phyloP scores from a whole-genome alignment of 2,797 vertebrate genomes.

The Spinibarbus caldwelli region DNA sequence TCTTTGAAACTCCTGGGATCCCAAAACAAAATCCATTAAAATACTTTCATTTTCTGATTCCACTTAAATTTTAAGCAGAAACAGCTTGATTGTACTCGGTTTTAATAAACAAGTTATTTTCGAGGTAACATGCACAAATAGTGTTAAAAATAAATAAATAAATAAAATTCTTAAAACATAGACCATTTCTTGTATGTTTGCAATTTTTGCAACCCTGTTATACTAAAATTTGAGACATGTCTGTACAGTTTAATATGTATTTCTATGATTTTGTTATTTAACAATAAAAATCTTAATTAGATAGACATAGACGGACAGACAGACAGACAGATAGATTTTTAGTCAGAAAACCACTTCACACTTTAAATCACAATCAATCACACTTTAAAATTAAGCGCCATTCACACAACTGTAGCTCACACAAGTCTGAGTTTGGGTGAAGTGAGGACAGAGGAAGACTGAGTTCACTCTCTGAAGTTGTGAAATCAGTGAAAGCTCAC shows the following conservation, averaged over 20 bases:
- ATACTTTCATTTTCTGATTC: neutral
- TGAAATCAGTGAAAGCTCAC: constrained; percentile 21
- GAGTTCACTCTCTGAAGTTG: constrained; percentile 18
- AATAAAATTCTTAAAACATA: neutral
- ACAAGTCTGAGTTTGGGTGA: constrained; percentile 4
- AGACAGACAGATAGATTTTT: neutral
- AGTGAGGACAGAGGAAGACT: constrained; percentile 15
- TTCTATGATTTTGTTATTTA: neutral
- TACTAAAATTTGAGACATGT: neutral
- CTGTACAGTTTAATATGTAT: neutral
- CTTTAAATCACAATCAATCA: neutral
- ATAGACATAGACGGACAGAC: neutral
- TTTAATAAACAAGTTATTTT: constrained; percentile 6
- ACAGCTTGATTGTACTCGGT: neutral
- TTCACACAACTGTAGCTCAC: neutral
- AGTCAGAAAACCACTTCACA: neutral
- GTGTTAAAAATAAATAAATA: neutral
- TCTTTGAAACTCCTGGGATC: neutral
- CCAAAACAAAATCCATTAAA: neutral
- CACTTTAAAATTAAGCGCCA: neutral
- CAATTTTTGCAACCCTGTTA: neutral
- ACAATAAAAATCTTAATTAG: neutral
- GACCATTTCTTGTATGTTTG: neutral
- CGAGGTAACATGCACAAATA: neutral
- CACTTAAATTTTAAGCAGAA: neutral